Evolutionary conservation across 2,888 invertebrate species (phyloP).

Genomic region (Argyresthia albistria): DNA sequence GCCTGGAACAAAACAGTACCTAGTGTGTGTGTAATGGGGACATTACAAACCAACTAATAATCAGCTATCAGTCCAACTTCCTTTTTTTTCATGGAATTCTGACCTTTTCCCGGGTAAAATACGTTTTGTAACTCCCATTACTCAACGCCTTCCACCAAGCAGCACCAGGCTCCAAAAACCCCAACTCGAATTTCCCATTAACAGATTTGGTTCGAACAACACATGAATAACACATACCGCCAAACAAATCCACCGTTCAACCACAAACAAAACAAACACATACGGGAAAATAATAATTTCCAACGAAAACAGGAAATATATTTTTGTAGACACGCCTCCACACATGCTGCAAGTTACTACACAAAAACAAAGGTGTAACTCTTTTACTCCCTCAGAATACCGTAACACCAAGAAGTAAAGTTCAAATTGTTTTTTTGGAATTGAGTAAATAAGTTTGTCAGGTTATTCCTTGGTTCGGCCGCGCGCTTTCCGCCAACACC

Average conservation of each 20-base stretch:
- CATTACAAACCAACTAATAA: too few relatives aligned
- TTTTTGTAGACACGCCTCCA: conserved; percentile 2
- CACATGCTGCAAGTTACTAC: not conserved
- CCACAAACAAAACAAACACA: not conserved
- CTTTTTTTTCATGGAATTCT: too few relatives aligned
- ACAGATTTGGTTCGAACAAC: too few relatives aligned
- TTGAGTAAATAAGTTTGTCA: not conserved
- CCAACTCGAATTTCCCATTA: too few relatives aligned
- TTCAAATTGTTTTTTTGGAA: not conserved
- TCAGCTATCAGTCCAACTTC: too few relatives aligned
- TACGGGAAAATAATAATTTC: conserved; percentile 1
- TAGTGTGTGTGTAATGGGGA: too few relatives aligned
- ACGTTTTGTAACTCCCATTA: too few relatives aligned
- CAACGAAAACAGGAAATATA: not conserved
- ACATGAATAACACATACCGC: not conserved
- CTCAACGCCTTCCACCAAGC: too few relatives aligned
- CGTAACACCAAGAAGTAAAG: not conserved
- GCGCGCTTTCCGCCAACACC: conserved; percentile 1
- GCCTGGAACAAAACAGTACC: too few relatives aligned
- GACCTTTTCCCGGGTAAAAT: too few relatives aligned
- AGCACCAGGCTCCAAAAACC: too few relatives aligned
- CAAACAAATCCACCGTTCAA: not conserved
- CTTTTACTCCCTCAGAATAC: too few relatives aligned
- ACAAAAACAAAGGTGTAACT: not conserved
- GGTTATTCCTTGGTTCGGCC: not conserved